A percentile compares a stretch with the other conserved stretches of the same genome.
Evolutionary conservation across 2,797 vertebrate genomes (phyloP).

Genomic region (Dryobates pubescens): DNA sequence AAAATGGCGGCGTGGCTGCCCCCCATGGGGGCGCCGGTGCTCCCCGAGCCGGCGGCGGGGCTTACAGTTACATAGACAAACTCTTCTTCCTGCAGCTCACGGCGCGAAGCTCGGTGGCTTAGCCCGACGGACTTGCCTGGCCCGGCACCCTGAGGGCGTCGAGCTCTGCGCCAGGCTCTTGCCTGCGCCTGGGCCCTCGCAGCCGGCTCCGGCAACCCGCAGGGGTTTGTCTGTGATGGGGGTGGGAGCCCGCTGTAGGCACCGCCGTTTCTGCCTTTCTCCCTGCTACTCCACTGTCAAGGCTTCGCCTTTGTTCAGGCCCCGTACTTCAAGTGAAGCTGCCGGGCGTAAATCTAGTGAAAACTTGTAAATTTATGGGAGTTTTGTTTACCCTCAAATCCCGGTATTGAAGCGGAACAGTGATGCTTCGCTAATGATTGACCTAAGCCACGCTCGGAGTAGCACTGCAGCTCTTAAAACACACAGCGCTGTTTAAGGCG

Average conservation of each 20-base stretch:
- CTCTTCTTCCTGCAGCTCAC: accelerated
- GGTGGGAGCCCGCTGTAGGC: accelerated
- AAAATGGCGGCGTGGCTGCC: background rate
- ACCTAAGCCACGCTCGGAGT: accelerated
- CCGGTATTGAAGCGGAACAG: accelerated
- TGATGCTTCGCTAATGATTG: background rate
- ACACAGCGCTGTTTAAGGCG: background rate
- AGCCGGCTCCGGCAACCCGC: no score
- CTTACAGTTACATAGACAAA: background rate
- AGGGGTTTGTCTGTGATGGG: accelerated
- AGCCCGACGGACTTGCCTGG: no score
- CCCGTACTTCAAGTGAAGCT: accelerated
- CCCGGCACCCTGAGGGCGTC: background rate
- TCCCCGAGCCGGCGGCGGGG: background rate
- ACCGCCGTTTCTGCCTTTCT: accelerated
- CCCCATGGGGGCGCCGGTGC: background rate
- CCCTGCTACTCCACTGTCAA: accelerated
- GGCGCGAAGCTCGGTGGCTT: accelerated
- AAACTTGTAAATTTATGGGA: accelerated
- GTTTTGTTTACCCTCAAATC: accelerated
- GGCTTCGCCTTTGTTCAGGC: no score
- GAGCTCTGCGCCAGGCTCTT: no score
- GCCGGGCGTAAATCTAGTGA: accelerated
- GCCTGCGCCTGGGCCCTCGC: no score
- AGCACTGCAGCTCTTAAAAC: accelerated